Evolutionary conservation across 2,113 vertebrate genomes (phyloP).

Genomic region (Otocyon megalotis): DNA sequence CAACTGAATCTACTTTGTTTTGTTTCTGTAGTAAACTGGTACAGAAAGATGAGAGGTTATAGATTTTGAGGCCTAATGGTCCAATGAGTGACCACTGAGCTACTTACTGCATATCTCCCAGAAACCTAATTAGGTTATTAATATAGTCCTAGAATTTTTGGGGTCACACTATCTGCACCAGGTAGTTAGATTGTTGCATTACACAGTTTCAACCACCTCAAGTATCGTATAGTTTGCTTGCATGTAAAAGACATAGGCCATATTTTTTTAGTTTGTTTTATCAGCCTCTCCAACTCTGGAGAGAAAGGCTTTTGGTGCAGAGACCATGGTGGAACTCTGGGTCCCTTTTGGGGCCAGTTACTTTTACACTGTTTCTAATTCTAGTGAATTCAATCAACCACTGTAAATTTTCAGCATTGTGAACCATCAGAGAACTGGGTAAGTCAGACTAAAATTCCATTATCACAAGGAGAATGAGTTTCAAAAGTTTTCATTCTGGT

Average conservation of each 20-base stretch:
- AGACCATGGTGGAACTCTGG: background rate
- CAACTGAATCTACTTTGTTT: background rate
- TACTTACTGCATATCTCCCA: background rate
- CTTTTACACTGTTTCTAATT: background rate
- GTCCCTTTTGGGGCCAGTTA: background rate
- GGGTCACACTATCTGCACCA: background rate
- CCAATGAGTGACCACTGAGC: background rate
- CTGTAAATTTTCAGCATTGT: background rate
- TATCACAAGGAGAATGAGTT: background rate
- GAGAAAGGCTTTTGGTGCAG: background rate
- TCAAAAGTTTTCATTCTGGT: background rate
- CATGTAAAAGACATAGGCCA: background rate
- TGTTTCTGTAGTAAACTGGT: background rate
- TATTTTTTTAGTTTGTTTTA: background rate
- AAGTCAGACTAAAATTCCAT: constrained; percentile 10
- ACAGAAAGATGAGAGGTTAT: background rate
- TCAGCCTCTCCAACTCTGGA: background rate
- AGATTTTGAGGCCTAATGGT: background rate
- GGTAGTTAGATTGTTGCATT: background rate
- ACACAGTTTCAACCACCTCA: background rate
- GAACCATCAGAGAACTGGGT: background rate
- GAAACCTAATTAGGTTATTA: background rate
- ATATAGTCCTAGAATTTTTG: background rate
- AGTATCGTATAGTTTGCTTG: background rate
- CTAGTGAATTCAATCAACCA: background rate